Conservation (phyloP, 2,113 vertebrate genomes). For the Dasyornis broadbenti region DNA sequence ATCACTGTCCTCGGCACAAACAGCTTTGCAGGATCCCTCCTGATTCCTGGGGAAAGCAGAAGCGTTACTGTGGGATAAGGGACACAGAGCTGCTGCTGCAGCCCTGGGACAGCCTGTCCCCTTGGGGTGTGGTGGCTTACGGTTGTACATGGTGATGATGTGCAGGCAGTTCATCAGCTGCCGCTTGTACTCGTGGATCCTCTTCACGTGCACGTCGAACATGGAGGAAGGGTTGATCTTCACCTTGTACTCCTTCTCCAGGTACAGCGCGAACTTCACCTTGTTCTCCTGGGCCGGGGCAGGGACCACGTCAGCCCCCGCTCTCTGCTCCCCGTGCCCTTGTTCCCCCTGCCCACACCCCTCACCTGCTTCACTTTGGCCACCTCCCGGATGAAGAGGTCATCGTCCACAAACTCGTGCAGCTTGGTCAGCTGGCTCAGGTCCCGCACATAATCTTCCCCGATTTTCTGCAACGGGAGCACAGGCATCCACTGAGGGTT, state of each 20-base stretch:
- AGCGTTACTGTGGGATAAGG: accelerated
- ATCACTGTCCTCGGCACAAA: slow-evolving; percentile 93
- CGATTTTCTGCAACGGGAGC: slow-evolving; percentile 79
- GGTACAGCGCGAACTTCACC: slow-evolving; percentile 85
- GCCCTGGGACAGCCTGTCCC: background rate
- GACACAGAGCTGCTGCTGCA: background rate
- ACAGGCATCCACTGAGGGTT: accelerated
- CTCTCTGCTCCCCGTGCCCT: background rate
- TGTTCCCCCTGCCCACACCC: background rate
- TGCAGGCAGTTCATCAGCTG: slow-evolving; percentile 97
- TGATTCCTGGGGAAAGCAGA: slow-evolving; percentile 80
- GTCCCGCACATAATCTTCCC: slow-evolving; percentile 90
- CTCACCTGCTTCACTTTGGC: slow-evolving; percentile 92
- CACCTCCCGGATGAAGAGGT: slow-evolving; percentile 84
- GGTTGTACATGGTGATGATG: slow-evolving; percentile 92
- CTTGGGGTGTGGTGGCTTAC: slow-evolving; percentile 61
- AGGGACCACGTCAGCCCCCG: accelerated
- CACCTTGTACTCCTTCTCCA: slow-evolving; percentile 89
- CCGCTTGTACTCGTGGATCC: slow-evolving; percentile 97
- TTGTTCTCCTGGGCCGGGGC: slow-evolving; percentile 86
- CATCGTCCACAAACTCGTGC: slow-evolving; percentile 76
- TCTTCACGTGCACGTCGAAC: slow-evolving; percentile 96
- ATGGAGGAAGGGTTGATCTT: slow-evolving; percentile 91
- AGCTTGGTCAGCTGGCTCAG: slow-evolving; percentile 84
- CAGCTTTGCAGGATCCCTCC: slow-evolving; percentile 76